Conservation (phyloP, 2,113 vertebrate species). For the Apodemus sylvaticus region DNA sequence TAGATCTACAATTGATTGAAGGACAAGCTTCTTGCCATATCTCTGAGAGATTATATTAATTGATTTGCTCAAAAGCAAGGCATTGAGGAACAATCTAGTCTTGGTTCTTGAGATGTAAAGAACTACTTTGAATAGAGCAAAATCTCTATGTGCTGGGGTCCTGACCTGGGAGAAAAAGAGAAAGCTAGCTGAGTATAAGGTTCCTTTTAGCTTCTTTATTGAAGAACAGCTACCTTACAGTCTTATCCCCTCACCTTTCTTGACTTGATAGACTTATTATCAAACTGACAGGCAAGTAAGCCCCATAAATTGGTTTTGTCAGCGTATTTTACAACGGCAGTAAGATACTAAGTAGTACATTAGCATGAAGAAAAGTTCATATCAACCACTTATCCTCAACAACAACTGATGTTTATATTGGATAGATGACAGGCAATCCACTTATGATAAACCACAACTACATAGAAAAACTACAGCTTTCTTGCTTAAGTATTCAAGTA, state of each 20-base stretch:
- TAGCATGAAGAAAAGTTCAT: background rate
- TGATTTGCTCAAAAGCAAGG: background rate
- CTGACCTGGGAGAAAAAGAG: background rate
- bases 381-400: background rate
- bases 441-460: background rate
- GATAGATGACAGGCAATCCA: background rate
- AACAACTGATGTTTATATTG: background rate
- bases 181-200: background rate
- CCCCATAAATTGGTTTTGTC: background rate
- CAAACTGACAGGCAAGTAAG: background rate
- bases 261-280: background rate
- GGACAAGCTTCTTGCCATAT: background rate
- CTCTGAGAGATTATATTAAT: background rate
- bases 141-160: too few species aligned
- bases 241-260: background rate
- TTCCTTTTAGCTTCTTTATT: background rate
- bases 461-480: background rate
- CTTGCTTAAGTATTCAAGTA: background rate
- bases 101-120: background rate
- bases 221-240: background rate
- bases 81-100: background rate
- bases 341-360: background rate
- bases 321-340: background rate
- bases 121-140: background rate
- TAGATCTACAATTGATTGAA: background rate